These are phyloP conservation scores for Drosophila santomea DNA, from an alignment of 1,140 invertebrate genomes.

Conservation along the genomic window DNA sequence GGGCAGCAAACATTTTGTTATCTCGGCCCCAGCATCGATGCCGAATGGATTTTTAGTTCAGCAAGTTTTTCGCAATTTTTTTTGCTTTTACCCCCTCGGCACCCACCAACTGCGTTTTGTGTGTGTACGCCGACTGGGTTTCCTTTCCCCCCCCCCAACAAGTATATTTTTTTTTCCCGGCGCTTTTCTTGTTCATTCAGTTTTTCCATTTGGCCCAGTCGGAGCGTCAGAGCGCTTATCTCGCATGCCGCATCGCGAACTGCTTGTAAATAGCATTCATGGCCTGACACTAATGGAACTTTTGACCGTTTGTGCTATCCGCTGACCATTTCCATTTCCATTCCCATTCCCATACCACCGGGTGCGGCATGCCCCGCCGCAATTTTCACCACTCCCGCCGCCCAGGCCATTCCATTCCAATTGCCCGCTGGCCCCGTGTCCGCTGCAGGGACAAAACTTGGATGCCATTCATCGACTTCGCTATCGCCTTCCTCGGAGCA, in stretches of 20 bases:
- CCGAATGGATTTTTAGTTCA: conserved; percentile 67
- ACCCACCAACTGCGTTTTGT: conserved; percentile 32
- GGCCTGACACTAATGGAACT: conserved; percentile 74
- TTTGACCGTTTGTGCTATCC: conserved; percentile 67
- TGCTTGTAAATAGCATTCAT: conserved; percentile 77
- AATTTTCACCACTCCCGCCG: conserved; percentile 5
- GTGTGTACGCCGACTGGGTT: conserved; percentile 21
- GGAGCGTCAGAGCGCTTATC: conserved; percentile 56
- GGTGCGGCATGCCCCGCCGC: not conserved
- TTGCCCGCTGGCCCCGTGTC: conserved; percentile 29
- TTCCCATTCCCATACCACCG: not conserved
- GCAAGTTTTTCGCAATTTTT: conserved; percentile 15
- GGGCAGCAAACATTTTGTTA: conserved; percentile 71
- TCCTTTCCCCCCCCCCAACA: conserved; percentile 10
- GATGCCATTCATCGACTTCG: conserved; percentile 38
- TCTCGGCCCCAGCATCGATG: conserved; percentile 68
- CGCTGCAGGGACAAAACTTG: conserved; percentile 45
- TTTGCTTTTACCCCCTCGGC: not conserved
- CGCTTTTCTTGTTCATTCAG: conserved; percentile 51
- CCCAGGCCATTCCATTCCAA: conserved; percentile 28
- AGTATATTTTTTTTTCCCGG: conserved; percentile 24
- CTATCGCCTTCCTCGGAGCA: conserved; percentile 11
- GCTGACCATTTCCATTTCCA: conserved; percentile 27
- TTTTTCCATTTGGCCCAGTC: conserved; percentile 53
- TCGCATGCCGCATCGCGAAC: conserved; percentile 64